These are phyloP conservation scores for Dromococcyx pavoninus DNA, from an alignment of 2,797 vertebrate genomes.

Conservation along the genomic window DNA sequence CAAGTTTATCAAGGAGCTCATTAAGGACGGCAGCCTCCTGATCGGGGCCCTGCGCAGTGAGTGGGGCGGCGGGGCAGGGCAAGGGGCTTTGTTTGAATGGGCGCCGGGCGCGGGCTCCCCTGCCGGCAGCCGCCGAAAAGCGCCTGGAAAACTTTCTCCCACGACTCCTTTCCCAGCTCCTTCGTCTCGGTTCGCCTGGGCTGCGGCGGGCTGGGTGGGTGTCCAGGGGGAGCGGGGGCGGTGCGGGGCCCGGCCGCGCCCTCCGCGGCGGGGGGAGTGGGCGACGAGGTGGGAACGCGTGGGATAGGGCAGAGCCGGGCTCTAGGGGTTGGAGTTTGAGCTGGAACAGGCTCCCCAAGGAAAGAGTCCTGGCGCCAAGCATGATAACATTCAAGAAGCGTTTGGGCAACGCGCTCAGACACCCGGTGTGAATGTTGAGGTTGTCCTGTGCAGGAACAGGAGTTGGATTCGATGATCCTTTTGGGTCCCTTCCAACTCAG, in stretches of 20 bases:
- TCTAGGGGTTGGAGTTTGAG: too few species aligned
- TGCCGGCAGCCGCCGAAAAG: constrained; percentile 58
- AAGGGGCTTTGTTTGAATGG: constrained; percentile 76
- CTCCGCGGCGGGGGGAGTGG: not conserved
- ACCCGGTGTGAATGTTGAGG: too few species aligned
- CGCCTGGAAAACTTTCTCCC: not conserved
- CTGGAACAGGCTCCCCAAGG: too few species aligned
- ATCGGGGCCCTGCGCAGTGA: constrained; percentile 91
- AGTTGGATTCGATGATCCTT: too few species aligned
- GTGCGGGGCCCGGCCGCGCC: not conserved
- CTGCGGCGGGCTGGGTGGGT: not conserved
- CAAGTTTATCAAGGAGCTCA: constrained; percentile 96
- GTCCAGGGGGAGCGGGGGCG: not conserved
- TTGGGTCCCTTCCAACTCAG: too few species aligned
- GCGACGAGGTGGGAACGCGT: not conserved
- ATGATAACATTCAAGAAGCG: too few species aligned
- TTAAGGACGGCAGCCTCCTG: constrained; percentile 94
- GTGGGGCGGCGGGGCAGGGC: constrained; percentile 50
- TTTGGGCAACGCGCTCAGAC: too few species aligned
- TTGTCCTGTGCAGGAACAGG: too few species aligned
- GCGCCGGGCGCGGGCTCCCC: constrained; percentile 71
- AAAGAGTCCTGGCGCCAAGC: too few species aligned
- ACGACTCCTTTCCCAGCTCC: not conserved
- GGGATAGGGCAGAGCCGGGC: not conserved
- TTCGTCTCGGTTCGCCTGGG: not conserved